Percentiles rank a stretch among this genome's conserved stretches.
Conservation (phyloP, 2,888 invertebrate species). For the Nemotelus nigrinus region DNA sequence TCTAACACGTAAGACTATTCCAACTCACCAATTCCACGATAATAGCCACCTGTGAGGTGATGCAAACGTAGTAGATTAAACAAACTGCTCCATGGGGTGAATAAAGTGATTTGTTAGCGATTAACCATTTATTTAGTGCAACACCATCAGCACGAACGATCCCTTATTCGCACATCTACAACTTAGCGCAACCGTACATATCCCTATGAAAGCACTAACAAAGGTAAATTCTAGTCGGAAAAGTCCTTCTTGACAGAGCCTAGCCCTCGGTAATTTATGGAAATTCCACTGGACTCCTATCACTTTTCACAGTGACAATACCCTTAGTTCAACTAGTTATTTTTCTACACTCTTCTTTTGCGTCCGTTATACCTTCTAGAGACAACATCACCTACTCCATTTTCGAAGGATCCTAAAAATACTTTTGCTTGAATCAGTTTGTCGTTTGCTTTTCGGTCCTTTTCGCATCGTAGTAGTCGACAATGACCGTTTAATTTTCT, state of each 20-base stretch:
- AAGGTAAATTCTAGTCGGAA: not conserved
- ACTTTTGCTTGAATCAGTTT: not conserved
- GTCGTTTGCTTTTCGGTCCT: not conserved
- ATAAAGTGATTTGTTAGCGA: constrained; percentile 37
- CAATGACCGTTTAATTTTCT: not conserved
- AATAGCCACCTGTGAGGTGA: not conserved
- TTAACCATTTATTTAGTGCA: constrained; percentile 42
- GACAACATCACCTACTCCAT: not conserved
- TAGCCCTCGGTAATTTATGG: constrained; percentile 33
- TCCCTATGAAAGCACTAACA: not conserved
- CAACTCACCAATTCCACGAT: not conserved
- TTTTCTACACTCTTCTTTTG: constrained; percentile 13
- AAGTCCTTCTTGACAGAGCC: constrained; percentile 5
- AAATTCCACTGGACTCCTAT: constrained; percentile 20
- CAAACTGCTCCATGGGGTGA: constrained; percentile 31
- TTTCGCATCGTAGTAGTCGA: not conserved
- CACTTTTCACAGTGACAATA: not conserved
- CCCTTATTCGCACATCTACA: constrained; percentile 9
- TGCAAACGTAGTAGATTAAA: constrained; percentile 2
- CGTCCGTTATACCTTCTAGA: not conserved
- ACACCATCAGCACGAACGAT: not conserved
- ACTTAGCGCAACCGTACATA: not conserved
- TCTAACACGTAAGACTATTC: too few species aligned
- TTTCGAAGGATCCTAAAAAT: not conserved
- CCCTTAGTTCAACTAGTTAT: not conserved